phyloP scores from a whole-genome alignment of 2,797 vertebrate species.

The Australoheros facetus region DNA sequence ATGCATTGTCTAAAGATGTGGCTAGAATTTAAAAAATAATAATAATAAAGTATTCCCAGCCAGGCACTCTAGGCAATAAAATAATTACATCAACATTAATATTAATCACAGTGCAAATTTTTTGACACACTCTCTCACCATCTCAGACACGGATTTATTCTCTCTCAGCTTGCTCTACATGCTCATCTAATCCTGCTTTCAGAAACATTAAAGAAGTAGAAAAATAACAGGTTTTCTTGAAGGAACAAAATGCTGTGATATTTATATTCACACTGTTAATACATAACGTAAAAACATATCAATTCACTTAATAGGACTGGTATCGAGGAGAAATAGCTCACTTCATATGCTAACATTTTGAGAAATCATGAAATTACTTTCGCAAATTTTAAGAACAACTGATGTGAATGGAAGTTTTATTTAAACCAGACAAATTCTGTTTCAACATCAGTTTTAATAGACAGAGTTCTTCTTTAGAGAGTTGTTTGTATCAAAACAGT shows the following conservation, averaged over 20 bases:
- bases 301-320: not conserved
- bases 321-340: not conserved
- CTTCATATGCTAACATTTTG: not conserved
- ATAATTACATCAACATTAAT: conserved; percentile 70
- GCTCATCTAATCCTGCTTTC: conserved; percentile 19
- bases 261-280: not conserved
- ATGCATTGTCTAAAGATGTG: conserved; percentile 50
- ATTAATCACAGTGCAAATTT: conserved; percentile 54
- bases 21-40: conserved; percentile 52
- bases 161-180: conserved; percentile 11
- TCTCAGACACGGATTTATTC: conserved; percentile 22
- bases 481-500: not conserved
- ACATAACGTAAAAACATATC: not conserved
- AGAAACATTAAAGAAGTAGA: conserved; percentile 2
- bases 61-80: conserved; percentile 54
- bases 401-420: not conserved
- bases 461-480: not conserved
- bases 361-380: not conserved
- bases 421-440: not conserved
- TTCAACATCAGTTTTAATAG: not conserved
- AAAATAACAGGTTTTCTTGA: not conserved
- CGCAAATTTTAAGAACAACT: not conserved
- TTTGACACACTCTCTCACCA: conserved; percentile 5
- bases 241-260: conserved; percentile 7
- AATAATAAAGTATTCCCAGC: conserved; percentile 23